Conservation (phyloP, 2,797 vertebrate species). For the Periophthalmus magnuspinnatus region DNA sequence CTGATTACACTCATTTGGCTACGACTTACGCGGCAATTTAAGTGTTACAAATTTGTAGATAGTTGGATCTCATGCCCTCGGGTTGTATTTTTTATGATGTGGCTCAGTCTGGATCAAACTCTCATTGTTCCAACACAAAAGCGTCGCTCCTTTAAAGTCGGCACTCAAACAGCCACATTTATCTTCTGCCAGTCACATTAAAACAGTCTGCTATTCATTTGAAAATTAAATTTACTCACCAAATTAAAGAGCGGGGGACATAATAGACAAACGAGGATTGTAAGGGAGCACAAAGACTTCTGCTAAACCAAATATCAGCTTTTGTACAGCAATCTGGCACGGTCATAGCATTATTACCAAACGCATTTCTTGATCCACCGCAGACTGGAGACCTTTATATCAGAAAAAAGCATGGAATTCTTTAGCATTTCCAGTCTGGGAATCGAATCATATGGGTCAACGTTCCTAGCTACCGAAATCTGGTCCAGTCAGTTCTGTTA, state of each 20-base stretch:
- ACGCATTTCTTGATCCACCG: slow-evolving; percentile 3
- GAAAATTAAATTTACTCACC: slow-evolving; percentile 75
- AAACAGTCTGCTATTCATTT: slow-evolving; percentile 68
- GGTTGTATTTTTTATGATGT: slow-evolving; percentile 17
- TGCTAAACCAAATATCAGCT: slow-evolving; percentile 61
- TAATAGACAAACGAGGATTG: slow-evolving; percentile 68
- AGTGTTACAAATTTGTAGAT: neutral
- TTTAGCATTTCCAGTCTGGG: slow-evolving; percentile 43
- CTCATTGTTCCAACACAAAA: slow-evolving; percentile 53
- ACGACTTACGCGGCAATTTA: neutral
- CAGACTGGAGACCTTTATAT: neutral
- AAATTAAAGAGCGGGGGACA: slow-evolving; percentile 72
- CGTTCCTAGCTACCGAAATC: no score
- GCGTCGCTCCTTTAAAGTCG: slow-evolving; percentile 60
- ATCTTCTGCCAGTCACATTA: slow-evolving; percentile 64
- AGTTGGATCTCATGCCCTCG: neutral
- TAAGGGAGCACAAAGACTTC: slow-evolving; percentile 47
- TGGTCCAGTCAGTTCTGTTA: no score
- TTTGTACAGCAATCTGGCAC: neutral
- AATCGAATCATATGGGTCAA: neutral
- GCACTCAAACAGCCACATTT: slow-evolving; percentile 65
- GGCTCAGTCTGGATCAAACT: slow-evolving; percentile 45
- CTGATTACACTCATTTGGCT: neutral
- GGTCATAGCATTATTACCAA: neutral
- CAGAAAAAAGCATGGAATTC: slow-evolving; percentile 46